Evolutionary conservation across 2,888 invertebrate genomes (phyloP), one percentile per base, ranked within the genome.

Genomic region (Erebia aethiops): DNA sequence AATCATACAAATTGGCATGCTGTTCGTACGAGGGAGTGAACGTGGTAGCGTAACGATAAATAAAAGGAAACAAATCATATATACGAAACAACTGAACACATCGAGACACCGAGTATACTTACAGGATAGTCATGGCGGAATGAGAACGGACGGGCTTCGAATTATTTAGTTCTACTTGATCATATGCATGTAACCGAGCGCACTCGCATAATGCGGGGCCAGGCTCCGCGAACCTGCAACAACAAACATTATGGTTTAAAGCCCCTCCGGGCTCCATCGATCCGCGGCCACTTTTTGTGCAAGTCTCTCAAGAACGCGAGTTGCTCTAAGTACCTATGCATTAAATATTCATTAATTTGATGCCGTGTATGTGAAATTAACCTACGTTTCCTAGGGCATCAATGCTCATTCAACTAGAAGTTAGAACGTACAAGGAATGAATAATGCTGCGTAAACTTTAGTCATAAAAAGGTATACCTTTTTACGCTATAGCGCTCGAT

Each of bases 1-100:
- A 82, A 80, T 80, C 77, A 86, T 90, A 90, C 88, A 91, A 87
- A 81, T 87, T 93, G 93, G 93, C 93, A 93, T 93, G 92, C 93
- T 92, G 92, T 91, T 92, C 90, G 89, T 89, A 92, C 91, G 90
- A 91, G 92, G 93, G 93, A 92, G 91, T 89, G 87, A 91, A 91
- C 92, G 92, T 91, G 91, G 92, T 92, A 89, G 90, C 91, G 91
- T 87, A 91, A 92, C 88, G 86, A 87, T 85, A 90, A 89, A 87
- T 84, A 85, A 82, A 80, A 87, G 84, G 86, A 80, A 84, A 84
- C 85, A 88, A 85, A 86, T 82, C 80, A 35, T 35, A 35, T 26
- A 77, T 74, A 76, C 74, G 70, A 76, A 79, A 78, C 77, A 91
- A 91, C 87, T 85, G 80, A 92, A 90, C 82, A 91, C 91, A 92